Conservation (phyloP, 2,113 vertebrate species). For the Pangasianodon hypophthalmus region DNA sequence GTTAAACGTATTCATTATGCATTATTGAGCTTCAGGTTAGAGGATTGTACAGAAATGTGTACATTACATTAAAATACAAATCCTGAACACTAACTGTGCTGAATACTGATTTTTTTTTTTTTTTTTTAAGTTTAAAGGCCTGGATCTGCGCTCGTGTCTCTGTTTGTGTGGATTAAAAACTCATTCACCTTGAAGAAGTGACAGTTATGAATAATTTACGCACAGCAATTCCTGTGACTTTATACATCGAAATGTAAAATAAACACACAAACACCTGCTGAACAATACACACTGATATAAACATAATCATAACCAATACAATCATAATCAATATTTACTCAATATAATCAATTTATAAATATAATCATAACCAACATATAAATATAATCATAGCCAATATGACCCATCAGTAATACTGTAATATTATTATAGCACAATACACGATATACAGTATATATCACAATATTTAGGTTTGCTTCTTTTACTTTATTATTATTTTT, state of each 20-base stretch:
- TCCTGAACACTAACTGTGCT: neutral
- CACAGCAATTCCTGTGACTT: neutral
- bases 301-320: neutral
- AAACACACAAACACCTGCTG: neutral
- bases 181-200: neutral
- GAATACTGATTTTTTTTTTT: neutral
- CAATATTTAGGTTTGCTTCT: too few relatives aligned
- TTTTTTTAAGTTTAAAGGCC: neutral
- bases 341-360: too few relatives aligned
- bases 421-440: too few relatives aligned
- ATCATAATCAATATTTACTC: too few relatives aligned
- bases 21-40: neutral
- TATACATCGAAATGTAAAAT: neutral
- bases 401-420: neutral
- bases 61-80: neutral
- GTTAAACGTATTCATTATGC: neutral
- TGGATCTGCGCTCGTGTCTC: neutral
- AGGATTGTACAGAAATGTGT: neutral
- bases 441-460: too few relatives aligned
- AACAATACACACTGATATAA: neutral
- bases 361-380: too few relatives aligned
- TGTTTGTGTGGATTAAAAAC: neutral
- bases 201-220: neutral
- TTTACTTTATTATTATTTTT: too few relatives aligned
- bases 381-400: neutral